Conservation (phyloP, 2,888 invertebrate species). For the Hyalella azteca region DNA sequence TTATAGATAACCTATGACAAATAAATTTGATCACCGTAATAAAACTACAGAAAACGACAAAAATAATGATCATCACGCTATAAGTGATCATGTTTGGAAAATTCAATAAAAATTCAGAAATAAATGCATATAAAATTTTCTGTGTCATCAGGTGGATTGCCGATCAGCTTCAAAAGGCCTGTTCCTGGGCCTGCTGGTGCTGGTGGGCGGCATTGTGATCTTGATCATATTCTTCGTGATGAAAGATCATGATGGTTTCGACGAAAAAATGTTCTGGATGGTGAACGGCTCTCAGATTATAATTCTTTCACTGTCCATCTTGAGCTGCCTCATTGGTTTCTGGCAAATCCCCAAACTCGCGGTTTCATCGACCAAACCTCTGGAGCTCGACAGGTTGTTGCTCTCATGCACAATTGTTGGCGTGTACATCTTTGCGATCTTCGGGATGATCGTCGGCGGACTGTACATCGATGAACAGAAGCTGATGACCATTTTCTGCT, state of each 20-base stretch:
- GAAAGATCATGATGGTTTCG: constrained; percentile 66
- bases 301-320: constrained; percentile 64
- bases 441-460: constrained; percentile 65
- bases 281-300: constrained; percentile 65
- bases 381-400: constrained; percentile 65
- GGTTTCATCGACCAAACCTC: constrained; percentile 61
- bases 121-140: too few relatives aligned
- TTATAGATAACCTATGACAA: too few relatives aligned
- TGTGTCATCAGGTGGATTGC: constrained; percentile 66
- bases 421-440: constrained; percentile 66
- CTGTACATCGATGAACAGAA: constrained; percentile 60
- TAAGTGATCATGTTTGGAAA: too few relatives aligned
- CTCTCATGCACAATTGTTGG: constrained; percentile 65
- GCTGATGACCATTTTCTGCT: constrained; percentile 65
- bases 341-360: constrained; percentile 65
- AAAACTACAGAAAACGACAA: too few relatives aligned
- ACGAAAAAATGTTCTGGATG: constrained; percentile 66
- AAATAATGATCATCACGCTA: too few relatives aligned
- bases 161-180: constrained; percentile 68
- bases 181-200: constrained; percentile 67
- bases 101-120: too few relatives aligned
- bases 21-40: too few relatives aligned
- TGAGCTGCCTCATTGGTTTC: constrained; percentile 65
- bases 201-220: constrained; percentile 67
- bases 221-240: constrained; percentile 68